Conservation (phyloP, 1,140 invertebrate species). For the Thereuonema tuberculata region DNA sequence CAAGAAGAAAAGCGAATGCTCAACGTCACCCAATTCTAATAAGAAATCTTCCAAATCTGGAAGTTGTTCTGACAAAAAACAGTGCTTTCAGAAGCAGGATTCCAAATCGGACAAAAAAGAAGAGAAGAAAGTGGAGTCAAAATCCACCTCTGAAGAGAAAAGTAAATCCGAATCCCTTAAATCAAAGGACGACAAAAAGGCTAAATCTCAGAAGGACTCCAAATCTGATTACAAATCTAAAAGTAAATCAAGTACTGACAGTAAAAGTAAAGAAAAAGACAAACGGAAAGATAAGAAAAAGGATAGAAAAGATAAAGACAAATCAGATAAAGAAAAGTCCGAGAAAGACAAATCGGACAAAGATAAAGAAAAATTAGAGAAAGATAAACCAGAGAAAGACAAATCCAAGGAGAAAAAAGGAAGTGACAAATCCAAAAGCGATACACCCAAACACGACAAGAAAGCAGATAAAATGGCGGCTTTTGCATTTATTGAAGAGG, state of each 20-base stretch:
- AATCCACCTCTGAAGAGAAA: slow-evolving; percentile 11
- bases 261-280: slow-evolving; percentile 16
- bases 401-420: slow-evolving; percentile 25
- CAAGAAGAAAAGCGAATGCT: slow-evolving; percentile 12
- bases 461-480: slow-evolving; percentile 35
- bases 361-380: slow-evolving; percentile 16
- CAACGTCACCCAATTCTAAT: not conserved
- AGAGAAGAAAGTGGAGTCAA: slow-evolving; percentile 20
- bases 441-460: slow-evolving; percentile 14
- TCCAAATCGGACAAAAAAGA: slow-evolving; percentile 1
- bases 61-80: not conserved
- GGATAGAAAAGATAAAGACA: slow-evolving; percentile 14
- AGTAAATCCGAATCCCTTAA: slow-evolving; percentile 15
- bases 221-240: slow-evolving; percentile 21
- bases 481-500: slow-evolving; percentile 82
- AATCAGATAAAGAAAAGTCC: slow-evolving; percentile 15
- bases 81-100: not conserved
- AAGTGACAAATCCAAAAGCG: slow-evolving; percentile 13
- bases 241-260: slow-evolving; percentile 15
- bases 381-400: slow-evolving; percentile 7
- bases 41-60: not conserved
- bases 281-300: slow-evolving; percentile 12
- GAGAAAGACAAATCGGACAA: slow-evolving; percentile 17
- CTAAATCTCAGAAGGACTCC: slow-evolving; percentile 15
- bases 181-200: slow-evolving; percentile 10